phyloP scores from a whole-genome alignment of 2,888 invertebrate genomes.

The Digitonthophagus gazella region DNA sequence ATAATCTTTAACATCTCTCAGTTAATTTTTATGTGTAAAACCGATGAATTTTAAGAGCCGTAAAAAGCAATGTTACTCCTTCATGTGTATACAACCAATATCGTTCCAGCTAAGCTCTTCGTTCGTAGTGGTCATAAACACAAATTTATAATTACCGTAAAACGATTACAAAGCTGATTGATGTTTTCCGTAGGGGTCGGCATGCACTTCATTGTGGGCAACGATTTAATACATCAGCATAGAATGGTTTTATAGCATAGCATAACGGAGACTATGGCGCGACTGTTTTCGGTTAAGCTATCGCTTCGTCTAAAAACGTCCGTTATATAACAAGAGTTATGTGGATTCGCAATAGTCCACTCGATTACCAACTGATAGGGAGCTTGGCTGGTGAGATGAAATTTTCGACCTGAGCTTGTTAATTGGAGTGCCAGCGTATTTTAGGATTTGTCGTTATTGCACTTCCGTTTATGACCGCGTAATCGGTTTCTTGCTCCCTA shows the following conservation, averaged over 20 bases:
- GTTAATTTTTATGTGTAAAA: too few species aligned
- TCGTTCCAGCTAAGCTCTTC: neutral
- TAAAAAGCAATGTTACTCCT: neutral
- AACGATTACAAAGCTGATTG: slow-evolving; percentile 37
- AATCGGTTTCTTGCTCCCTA: neutral
- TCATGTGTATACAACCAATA: neutral
- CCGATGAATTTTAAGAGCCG: too few species aligned
- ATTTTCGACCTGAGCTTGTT: neutral
- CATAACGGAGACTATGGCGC: slow-evolving; percentile 30
- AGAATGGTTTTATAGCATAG: slow-evolving; percentile 42
- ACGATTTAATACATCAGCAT: slow-evolving; percentile 42
- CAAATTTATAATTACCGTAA: slow-evolving; percentile 37
- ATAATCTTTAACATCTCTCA: too few species aligned
- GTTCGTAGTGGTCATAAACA: slow-evolving; percentile 29
- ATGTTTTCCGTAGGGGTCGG: slow-evolving; percentile 33
- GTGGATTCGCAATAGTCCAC: neutral
- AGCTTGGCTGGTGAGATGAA: neutral
- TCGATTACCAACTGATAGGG: neutral
- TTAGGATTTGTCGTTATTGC: neutral
- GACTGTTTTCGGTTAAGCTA: slow-evolving; percentile 25
- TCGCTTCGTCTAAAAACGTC: slow-evolving; percentile 37
- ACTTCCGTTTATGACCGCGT: neutral
- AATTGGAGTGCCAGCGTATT: neutral
- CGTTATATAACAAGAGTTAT: slow-evolving; percentile 27
- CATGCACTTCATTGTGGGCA: slow-evolving; percentile 35